phyloP scores from a whole-genome alignment of 35 echinoderm and acorn worm species.

The Lytechinus variegatus region DNA sequence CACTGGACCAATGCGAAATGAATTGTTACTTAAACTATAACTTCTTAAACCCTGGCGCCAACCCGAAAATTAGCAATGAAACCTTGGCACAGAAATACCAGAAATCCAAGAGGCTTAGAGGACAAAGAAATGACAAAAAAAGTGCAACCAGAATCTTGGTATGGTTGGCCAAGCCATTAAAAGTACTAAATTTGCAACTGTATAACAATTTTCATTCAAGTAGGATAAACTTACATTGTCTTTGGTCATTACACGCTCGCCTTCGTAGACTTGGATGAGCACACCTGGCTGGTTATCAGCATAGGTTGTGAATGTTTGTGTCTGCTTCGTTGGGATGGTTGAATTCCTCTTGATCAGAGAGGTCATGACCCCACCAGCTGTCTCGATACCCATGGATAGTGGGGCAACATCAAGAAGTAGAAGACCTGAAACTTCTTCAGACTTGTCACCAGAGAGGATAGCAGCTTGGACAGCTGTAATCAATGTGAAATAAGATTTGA shows the following conservation, averaged over 20 bases:
- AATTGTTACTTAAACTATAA: no score
- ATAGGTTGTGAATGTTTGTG: conserved; percentile 83
- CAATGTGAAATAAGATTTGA: background rate
- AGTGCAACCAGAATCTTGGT: no score
- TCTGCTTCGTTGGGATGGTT: conserved; percentile 90
- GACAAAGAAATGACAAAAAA: no score
- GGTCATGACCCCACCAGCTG: conserved; percentile 93
- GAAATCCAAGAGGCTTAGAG: no score
- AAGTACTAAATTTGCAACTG: no score
- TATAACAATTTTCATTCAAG: no score
- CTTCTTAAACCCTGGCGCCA: no score
- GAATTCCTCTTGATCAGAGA: conserved; percentile 82
- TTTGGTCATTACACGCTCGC: conserved; percentile 83
- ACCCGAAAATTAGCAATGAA: no score
- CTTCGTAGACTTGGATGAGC: conserved; percentile 94
- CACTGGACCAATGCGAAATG: no score
- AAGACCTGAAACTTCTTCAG: conserved; percentile 84
- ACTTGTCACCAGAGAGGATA: conserved; percentile 93
- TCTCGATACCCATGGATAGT: conserved; percentile 95
- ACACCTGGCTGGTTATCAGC: conserved; percentile 88
- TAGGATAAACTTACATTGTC: conserved; percentile 74
- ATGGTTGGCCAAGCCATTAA: no score
- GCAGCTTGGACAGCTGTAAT: conserved; percentile 86
- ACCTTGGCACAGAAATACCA: no score
- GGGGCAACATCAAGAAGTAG: conserved; percentile 89